These are phyloP conservation scores for Glossophaga mutica DNA, from an alignment of 2,797 vertebrate genomes.

Conservation along the genomic window DNA sequence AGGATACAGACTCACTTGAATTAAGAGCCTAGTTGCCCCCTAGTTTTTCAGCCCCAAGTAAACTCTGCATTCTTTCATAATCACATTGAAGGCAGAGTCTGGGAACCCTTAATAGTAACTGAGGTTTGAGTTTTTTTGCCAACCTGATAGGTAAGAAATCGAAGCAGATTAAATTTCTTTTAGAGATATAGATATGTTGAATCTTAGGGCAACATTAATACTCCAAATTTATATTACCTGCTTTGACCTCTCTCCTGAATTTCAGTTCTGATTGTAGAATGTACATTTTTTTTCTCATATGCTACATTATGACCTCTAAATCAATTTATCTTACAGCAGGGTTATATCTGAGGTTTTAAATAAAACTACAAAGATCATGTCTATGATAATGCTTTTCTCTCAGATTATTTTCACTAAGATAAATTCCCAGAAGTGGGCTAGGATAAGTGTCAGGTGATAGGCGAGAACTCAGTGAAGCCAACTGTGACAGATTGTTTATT, in stretches of 20 bases:
- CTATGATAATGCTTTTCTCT: constrained; percentile 39
- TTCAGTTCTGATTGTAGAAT: constrained; percentile 54
- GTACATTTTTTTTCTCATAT: constrained; percentile 58
- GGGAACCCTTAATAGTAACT: not conserved
- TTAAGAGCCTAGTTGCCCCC: not conserved
- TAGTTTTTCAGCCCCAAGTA: not conserved
- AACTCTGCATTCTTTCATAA: not conserved
- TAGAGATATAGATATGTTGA: constrained; percentile 48
- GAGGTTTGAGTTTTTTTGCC: constrained; percentile 24
- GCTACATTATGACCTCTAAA: constrained; percentile 32
- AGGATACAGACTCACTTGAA: not conserved
- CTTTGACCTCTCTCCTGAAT: constrained; percentile 28
- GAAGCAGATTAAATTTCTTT: constrained; percentile 42
- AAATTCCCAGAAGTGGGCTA: constrained; percentile 51
- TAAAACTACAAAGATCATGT: constrained; percentile 43
- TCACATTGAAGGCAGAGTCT: not conserved
- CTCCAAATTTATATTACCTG: constrained; percentile 43
- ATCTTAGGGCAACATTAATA: constrained; percentile 50
- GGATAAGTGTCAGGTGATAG: not conserved
- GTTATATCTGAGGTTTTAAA: constrained; percentile 48
- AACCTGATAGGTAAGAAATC: constrained; percentile 13
- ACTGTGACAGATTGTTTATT: not conserved
- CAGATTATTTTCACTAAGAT: constrained; percentile 50
- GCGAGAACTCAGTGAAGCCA: constrained; percentile 7
- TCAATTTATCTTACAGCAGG: constrained; percentile 42